Evolutionary conservation across 1,140 invertebrate genomes (phyloP), one percentile per base, ranked within the genome.

Genomic region (Hyposmocoma kahamanoa): DNA sequence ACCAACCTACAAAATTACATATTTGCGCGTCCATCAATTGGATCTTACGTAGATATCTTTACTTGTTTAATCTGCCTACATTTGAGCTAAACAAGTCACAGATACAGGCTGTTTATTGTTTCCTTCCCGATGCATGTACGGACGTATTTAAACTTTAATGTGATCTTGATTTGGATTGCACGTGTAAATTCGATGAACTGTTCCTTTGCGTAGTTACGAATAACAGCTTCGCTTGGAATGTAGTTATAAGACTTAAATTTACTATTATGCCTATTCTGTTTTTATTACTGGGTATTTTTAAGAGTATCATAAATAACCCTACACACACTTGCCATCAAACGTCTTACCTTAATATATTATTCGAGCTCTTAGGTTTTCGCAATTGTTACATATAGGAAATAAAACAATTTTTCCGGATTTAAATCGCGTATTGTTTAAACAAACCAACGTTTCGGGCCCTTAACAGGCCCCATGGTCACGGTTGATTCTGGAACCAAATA

Each of bases 191-290:
- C 8, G 11, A 61, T 50, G 59, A 62, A 53, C 42, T 13, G 51
- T 55, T 47, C 44, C 20, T 44, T 51, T 47, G 41, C 9, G n/a
- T 5, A 9, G 6, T n/a, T 17, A 47, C 11, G 49, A 47, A 39
- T 38, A 71, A 71, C n/a, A n/a, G n/a, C n/a, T n/a, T n/a, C n/a
- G n/a, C n/a, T n/a, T n/a, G n/a, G n/a, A n/a, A n/a, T n/a, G n/a
- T n/a, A n/a, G n/a, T n/a, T n/a, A n/a, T n/a, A n/a, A n/a, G n/a
- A n/a, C n/a, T n/a, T n/a, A n/a, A n/a, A n/a, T n/a, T n/a, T n/a
- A n/a, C n/a, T n/a, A n/a, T n/a, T n/a, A 76, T 71, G 71, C 20
- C 17, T 38, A 49, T 38, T 49, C 44, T 52, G n/a, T 48, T 58
- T 53, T 64, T 51, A 59, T 50, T 53, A 32, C 30, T 60, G 54